These are phyloP conservation scores for Scleropages formosus DNA, from an alignment of 2,797 vertebrate genomes.

Conservation along the genomic window DNA sequence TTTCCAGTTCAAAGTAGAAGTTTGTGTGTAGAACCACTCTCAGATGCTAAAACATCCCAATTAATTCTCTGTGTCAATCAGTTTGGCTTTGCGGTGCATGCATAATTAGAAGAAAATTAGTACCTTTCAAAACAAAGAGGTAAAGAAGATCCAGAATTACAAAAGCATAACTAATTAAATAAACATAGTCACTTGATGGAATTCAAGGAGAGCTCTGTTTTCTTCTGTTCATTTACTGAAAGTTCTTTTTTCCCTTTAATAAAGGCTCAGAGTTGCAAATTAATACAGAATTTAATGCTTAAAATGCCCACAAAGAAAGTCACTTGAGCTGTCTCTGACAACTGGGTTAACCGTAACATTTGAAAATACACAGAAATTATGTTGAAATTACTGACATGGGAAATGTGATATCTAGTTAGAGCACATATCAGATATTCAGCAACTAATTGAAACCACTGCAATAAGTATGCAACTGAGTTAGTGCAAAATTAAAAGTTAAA, in stretches of 20 bases:
- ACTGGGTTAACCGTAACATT: background rate
- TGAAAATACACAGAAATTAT: background rate
- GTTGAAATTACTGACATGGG: too few relatives aligned
- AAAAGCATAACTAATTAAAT: constrained; percentile 29
- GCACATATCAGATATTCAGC: too few relatives aligned
- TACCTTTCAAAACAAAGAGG: constrained; percentile 25
- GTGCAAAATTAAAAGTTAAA: too few relatives aligned
- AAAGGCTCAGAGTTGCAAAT: background rate
- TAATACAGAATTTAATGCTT: constrained; percentile 4
- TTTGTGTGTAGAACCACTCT: constrained; percentile 18
- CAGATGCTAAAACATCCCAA: background rate
- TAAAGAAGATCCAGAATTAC: constrained; percentile 11
- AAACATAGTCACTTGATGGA: constrained; percentile 19
- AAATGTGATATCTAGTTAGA: too few relatives aligned
- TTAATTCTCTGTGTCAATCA: constrained; percentile 10
- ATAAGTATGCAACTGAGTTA: too few relatives aligned
- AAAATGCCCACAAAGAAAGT: background rate
- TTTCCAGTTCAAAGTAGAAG: constrained; percentile 28
- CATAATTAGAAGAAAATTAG: constrained; percentile 24
- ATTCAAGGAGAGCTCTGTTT: background rate
- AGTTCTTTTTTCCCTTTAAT: constrained; percentile 1
- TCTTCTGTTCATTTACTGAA: background rate
- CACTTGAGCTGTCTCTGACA: background rate
- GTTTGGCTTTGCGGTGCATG: background rate
- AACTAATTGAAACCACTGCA: too few relatives aligned